These are phyloP conservation scores for Patagioenas fasciata DNA, from an alignment of 2,113 vertebrate genomes.

Conservation along the genomic window DNA sequence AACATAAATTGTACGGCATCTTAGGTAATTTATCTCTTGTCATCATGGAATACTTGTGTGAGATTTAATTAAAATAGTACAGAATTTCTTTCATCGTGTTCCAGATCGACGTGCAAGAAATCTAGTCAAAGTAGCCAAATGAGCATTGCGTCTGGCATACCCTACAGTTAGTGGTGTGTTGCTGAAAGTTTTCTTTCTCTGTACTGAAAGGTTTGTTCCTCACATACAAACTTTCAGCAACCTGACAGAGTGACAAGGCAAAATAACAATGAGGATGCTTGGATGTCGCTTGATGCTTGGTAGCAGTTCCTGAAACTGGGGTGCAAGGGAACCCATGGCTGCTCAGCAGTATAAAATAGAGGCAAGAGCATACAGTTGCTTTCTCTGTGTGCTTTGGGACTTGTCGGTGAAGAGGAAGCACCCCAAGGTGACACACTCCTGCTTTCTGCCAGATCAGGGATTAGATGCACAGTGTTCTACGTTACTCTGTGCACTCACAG, in stretches of 20 bases:
- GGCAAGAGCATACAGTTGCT: neutral
- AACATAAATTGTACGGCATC: neutral
- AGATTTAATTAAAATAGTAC: neutral
- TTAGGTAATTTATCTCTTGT: neutral
- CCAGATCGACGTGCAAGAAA: neutral
- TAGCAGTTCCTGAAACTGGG: neutral
- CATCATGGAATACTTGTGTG: neutral
- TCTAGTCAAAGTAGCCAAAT: neutral
- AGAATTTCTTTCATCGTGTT: neutral
- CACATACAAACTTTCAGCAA: accelerated
- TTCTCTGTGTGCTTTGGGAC: neutral
- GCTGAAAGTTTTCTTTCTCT: neutral
- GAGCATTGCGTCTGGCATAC: neutral
- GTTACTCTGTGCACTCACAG: accelerated
- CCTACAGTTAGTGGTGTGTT: neutral
- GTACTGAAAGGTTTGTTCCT: neutral
- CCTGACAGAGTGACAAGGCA: neutral
- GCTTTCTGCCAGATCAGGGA: neutral
- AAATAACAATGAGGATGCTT: neutral
- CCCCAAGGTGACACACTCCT: neutral
- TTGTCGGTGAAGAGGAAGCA: neutral
- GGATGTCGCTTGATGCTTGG: neutral
- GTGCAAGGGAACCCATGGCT: neutral
- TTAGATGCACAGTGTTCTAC: neutral
- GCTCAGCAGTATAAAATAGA: neutral